Evolutionary conservation across 2,797 vertebrate genomes (phyloP).

Genomic region (Enteromius radiatus): DNA sequence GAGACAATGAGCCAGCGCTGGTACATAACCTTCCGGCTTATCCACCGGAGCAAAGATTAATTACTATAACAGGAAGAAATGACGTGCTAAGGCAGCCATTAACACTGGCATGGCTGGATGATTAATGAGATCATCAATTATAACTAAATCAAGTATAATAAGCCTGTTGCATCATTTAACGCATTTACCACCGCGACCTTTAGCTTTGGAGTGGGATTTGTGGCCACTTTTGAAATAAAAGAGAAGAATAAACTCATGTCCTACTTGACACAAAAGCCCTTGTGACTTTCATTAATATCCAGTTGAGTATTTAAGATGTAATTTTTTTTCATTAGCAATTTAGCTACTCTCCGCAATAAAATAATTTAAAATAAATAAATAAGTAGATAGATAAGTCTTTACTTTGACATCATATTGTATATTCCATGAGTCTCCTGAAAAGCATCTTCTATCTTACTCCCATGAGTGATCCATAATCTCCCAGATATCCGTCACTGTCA

Average conservation of each 20-base stretch:
- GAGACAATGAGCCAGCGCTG: constrained; percentile 65
- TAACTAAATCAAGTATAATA: constrained; percentile 83
- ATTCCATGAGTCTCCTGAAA: background rate
- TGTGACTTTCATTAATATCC: constrained; percentile 23
- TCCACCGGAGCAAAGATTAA: constrained; percentile 77
- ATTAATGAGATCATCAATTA: constrained; percentile 83
- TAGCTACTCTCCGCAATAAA: background rate
- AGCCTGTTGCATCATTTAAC: constrained; percentile 77
- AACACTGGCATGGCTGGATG: constrained; percentile 80
- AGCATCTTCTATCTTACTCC: background rate
- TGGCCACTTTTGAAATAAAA: constrained; percentile 58
- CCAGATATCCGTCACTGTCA: constrained; percentile 9
- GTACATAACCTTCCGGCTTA: constrained; percentile 70
- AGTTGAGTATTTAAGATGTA: background rate
- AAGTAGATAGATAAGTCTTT: too few species aligned
- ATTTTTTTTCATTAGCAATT: background rate
- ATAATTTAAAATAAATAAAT: background rate
- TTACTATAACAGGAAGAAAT: constrained; percentile 80
- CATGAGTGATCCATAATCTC: constrained; percentile 2
- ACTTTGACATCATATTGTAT: background rate
- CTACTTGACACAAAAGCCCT: constrained; percentile 3
- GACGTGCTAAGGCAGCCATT: constrained; percentile 81
- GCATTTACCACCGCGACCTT: constrained; percentile 70
- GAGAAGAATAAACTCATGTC: constrained; percentile 58
- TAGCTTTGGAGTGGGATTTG: constrained; percentile 67